Percentiles rank a stretch among this genome's conserved stretches.
Evolutionary conservation across 2,113 vertebrate species (phyloP).

Genomic region (Canis aureus): DNA sequence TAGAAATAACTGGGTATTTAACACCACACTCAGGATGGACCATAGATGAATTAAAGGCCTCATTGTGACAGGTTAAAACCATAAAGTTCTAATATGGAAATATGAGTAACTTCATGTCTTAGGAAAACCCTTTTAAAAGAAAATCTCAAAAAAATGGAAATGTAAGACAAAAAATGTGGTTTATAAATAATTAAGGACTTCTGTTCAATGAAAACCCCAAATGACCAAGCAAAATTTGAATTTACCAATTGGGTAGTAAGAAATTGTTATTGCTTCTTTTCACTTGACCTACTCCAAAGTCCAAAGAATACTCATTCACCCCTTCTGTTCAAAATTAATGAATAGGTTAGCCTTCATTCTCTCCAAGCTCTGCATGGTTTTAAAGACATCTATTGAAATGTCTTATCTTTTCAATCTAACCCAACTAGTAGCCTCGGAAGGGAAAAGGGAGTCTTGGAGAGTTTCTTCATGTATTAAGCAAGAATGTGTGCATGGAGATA

Average conservation of each 20-base stretch:
- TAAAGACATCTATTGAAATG: constrained; percentile 9
- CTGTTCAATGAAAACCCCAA: constrained; percentile 7
- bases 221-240: not conserved
- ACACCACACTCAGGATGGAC: not conserved
- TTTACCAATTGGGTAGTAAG: constrained; percentile 19
- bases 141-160: constrained; percentile 24
- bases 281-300: constrained; percentile 42
- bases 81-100: not conserved
- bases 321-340: constrained; percentile 45
- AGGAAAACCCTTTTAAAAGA: constrained; percentile 26
- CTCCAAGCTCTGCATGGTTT: constrained; percentile 8
- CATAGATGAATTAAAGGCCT: not conserved
- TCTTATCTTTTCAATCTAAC: constrained; percentile 47
- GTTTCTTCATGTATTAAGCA: not conserved
- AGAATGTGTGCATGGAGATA: constrained; percentile 64
- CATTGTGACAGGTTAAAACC: not conserved
- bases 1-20: not conserved
- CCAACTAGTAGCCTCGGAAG: constrained; percentile 22
- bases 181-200: constrained; percentile 13
- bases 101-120: not conserved
- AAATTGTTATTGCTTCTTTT: constrained; percentile 50
- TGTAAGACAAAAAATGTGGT: not conserved
- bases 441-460: constrained; percentile 58
- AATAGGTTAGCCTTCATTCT: constrained; percentile 27
- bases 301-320: not conserved